Evolutionary conservation across 2,113 vertebrate species (phyloP), one percentile per base, ranked within the genome.

Genomic region (Pseudorasbora parva): DNA sequence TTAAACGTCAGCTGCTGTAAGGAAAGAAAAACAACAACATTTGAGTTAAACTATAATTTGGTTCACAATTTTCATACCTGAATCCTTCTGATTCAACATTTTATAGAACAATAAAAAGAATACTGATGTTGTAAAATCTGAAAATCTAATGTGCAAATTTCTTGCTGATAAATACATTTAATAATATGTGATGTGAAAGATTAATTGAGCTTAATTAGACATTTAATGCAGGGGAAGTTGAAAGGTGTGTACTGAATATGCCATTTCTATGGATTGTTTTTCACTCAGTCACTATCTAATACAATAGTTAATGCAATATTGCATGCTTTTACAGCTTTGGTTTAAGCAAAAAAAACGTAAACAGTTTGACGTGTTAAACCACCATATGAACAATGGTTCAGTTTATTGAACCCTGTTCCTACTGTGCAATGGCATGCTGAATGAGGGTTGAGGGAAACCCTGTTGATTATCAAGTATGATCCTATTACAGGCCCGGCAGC

Each of bases 1-100:
- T 90, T 94, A 64, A 91, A 84, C 0, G 96, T 96, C 92, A 97
- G 90, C 88, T 95, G 92, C 86, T 68, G 17, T 21, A 71, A 15
- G 49, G 1, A 81, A 30, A 83, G 68, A 77, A 60, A 8, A 59
- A 54, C n/a, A 59, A 54, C n/a, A 33, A 86, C 41, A 27, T 8
- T 54, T 30, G 0, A 15, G 76, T 78, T 56, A 4, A 19, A 49
- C 23, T 69, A 21, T 43, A 15, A n/a, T n/a, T 19, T 33, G 17
- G 47, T 21, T 75, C 1, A 7, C 4, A 19, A 51, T 27, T 33
- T 33, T 6, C 17, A 51, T 30, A 8, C 17, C 33, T 19, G 0
- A 66, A 2, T 66, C 30, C 0, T 57, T 57, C 27, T 19, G 62
- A 66, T 66, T 19, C 17, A 54, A 54, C 51, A 17, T 66, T 68